Conservation (phyloP, 2,113 vertebrate species). For the Micronisus gabar region DNA sequence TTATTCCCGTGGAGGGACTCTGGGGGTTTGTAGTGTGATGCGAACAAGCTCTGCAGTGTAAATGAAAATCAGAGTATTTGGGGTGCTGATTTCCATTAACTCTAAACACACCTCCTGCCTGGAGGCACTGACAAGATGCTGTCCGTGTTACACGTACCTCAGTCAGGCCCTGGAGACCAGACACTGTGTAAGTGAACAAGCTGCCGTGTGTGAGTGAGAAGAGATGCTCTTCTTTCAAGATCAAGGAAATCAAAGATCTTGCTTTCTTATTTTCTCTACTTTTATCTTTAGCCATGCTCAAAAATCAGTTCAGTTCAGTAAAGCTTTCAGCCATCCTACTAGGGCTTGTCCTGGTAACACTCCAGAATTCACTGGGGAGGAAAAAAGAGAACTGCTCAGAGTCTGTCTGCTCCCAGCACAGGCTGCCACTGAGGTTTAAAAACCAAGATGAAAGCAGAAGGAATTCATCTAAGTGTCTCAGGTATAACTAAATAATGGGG, state of each 20-base stretch:
- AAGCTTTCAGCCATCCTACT: not conserved
- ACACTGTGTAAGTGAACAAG: not conserved
- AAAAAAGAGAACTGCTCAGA: not conserved
- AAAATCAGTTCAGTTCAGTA: not conserved
- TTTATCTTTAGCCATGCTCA: not conserved
- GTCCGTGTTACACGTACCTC: accelerated
- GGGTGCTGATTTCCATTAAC: not conserved
- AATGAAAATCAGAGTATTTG: not conserved
- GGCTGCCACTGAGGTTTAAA: not conserved
- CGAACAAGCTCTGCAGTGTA: not conserved
- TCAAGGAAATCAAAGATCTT: not conserved
- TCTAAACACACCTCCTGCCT: not conserved
- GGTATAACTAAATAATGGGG: not conserved
- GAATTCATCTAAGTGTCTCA: not conserved
- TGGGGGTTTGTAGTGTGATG: not conserved
- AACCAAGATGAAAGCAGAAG: not conserved
- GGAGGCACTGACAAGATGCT: not conserved
- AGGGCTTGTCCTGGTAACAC: not conserved
- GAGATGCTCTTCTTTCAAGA: not conserved
- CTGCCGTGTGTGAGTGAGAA: not conserved
- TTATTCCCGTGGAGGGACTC: not conserved
- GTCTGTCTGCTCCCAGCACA: not conserved
- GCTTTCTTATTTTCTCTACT: not conserved
- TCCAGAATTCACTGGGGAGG: not conserved
- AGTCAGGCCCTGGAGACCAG: not conserved